Evolutionary conservation across 2,797 vertebrate species (phyloP), one percentile per base, ranked within the genome.

Genomic region (Smutsia temminckii): DNA sequence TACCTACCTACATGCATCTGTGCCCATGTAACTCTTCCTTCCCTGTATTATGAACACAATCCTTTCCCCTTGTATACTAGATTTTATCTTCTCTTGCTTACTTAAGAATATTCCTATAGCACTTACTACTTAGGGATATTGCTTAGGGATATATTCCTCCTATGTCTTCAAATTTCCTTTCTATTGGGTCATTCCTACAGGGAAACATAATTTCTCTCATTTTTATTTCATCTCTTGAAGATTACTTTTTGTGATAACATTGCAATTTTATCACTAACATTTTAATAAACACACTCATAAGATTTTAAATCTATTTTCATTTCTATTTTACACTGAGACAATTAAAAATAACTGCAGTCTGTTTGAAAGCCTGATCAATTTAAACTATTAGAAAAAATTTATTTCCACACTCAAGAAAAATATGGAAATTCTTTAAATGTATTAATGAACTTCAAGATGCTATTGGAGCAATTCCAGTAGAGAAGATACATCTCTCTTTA

Each of bases 331-430:
- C 87, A 78, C 32, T 72, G n/a, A 90, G 11, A 71, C 49, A 74
- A 68, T 85, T 21, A 49, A 94, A 80, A 89, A 55, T 25, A 86
- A 61, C n/a, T 59, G 20, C n/a, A 77, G 95, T 91, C 68, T 86
- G 77, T 63, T 72, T 84, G 34, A 94, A 94, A 93, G 21, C 8
- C n/a, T 81, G 61, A 92, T 34, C 85, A 93, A 85, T 85, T 93
- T 74, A 64, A 84, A 84, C 25, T 57, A 89, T 32, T 72, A 84
- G 40, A 57, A 75, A 89, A 75, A 49, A 64, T n/a, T 40, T 80
- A 59, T 95, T 77, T 63, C 10, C 20, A 75, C 32, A 75, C 11
- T 83, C 20, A 13, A 64, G 49, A 78, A 94, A 93, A 89, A 83
- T 23, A 77, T 25, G 49, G 20, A 89, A 90, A 78, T 86, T 61